phyloP scores from a whole-genome alignment of 2,888 invertebrate species.

The Magallana nippona region DNA sequence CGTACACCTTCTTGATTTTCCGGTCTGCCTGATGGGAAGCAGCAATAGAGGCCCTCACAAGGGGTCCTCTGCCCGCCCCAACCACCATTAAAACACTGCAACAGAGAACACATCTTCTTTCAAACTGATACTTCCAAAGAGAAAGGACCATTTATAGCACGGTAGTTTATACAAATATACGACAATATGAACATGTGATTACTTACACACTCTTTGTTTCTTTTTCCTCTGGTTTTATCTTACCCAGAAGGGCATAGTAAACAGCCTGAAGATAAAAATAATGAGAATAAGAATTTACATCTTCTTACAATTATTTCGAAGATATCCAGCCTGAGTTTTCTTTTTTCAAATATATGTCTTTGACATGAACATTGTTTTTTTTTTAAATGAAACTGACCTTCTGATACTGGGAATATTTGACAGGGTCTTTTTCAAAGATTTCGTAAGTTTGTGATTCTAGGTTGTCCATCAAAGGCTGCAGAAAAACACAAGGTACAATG shows the following conservation, averaged over 20 bases:
- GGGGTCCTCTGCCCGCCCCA: conserved; percentile 96
- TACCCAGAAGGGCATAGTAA: conserved; percentile 86
- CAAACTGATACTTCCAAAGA: too few species aligned
- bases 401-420: conserved; percentile 88
- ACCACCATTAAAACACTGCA: conserved; percentile 89
- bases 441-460: conserved; percentile 97
- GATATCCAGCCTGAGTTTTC: too few species aligned
- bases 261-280: conserved; percentile 85
- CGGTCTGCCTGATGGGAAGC: conserved; percentile 87
- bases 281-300: too few species aligned
- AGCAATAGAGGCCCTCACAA: conserved; percentile 92
- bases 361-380: too few species aligned
- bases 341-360: too few species aligned
- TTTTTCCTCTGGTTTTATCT: conserved; percentile 81
- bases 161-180: too few species aligned
- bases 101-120: conserved; percentile 6
- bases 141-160: too few species aligned
- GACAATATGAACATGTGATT: neutral
- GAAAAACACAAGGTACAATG: conserved; percentile 77
- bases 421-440: conserved; percentile 97
- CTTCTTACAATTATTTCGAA: too few species aligned
- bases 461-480: conserved; percentile 97
- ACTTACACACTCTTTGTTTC: conserved; percentile 83
- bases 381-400: conserved; percentile 65
- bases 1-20: conserved; percentile 89